These are phyloP conservation scores for Folsomia candida DNA, from an alignment of 2,888 invertebrate genomes.

Conservation along the genomic window DNA sequence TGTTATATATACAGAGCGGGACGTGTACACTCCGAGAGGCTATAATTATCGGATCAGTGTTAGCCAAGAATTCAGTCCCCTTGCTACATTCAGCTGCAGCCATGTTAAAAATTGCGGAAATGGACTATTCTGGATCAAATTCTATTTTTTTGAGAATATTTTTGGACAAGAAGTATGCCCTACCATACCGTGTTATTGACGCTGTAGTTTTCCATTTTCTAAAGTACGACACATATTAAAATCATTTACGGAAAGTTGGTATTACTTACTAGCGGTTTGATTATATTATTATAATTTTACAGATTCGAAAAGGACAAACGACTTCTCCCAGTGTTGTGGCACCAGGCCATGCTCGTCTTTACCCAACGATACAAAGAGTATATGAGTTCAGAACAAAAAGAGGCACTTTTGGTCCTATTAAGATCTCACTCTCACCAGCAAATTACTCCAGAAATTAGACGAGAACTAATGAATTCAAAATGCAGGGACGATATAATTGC, in stretches of 20 bases:
- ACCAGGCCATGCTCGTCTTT: conserved; percentile 90
- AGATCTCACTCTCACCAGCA: conserved; percentile 64
- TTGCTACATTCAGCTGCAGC: conserved; percentile 93
- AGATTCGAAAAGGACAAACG: conserved; percentile 82
- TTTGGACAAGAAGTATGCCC: conserved; percentile 94
- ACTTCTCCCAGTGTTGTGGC: conserved; percentile 92
- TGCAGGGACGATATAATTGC: conserved; percentile 64
- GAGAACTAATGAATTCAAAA: conserved; percentile 79
- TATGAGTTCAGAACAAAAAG: conserved; percentile 87
- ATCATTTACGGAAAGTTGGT: neutral
- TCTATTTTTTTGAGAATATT: conserved; percentile 91
- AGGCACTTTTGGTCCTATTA: conserved; percentile 75
- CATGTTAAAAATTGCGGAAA: conserved; percentile 90
- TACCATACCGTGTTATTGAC: conserved; percentile 93
- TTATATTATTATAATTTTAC: conserved; percentile 2
- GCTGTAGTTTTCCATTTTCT: conserved; percentile 91
- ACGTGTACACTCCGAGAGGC: conserved; percentile 94
- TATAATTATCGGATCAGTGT: conserved; percentile 86
- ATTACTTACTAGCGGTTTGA: neutral
- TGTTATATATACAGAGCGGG: conserved; percentile 64
- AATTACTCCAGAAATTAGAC: conserved; percentile 78
- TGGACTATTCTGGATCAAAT: conserved; percentile 94
- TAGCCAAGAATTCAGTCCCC: conserved; percentile 88
- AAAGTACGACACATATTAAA: conserved; percentile 60
- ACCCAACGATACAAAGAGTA: conserved; percentile 93